Base-by-base conservation (phyloP, 2,113 vertebrate species). In the Gila orcuttii region DNA sequence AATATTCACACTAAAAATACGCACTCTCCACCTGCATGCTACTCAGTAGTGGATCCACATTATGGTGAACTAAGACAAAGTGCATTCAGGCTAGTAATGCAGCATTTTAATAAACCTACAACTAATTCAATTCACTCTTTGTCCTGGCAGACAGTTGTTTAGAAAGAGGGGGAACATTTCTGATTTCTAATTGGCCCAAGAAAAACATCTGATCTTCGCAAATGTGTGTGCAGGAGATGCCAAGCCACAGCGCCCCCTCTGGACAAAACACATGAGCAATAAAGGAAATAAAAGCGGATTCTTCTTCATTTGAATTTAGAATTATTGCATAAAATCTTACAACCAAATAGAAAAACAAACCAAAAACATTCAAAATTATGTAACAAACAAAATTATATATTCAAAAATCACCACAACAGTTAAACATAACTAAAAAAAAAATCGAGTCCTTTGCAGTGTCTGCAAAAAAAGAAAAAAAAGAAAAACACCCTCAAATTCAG, bases 1-100 rank as follows among this genome's bases (percentile, higher is more conserved):
- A 81, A 83, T 83, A 47, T n/a, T 55, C 55, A 81, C 85, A 87
- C 78, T 68, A 86, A 86, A 80, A 83, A 84, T 69, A 87, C 68
- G 68, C 86, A 87, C 88, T 87, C 50, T 68, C 84, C 82, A 87
- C 86, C 88, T 60, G 83, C 88, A 89, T 89, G 88, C 88, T 89
- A 85, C 85, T 89, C 88, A 71, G 86, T 89, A 89, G 88, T 89
- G 88, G 86, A 87, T 83, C 86, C 88, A 89, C 74, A 85, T 89
- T 85, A 85, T 85, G 82, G 69, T 87, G 88, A 89, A 89, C 79
- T 68, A 87, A 87, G 86, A 86, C 88, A 75, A 87, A 87, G 86
- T 89, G 88, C 86, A 85, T 86, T 86, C 88, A 86, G 76, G 79
- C 88, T 89, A 85, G 81, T 79, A 87, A 89, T 85, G 86, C 86